Evolutionary conservation across 2,797 vertebrate species (phyloP).

Genomic region (Ciconia nigra): DNA sequence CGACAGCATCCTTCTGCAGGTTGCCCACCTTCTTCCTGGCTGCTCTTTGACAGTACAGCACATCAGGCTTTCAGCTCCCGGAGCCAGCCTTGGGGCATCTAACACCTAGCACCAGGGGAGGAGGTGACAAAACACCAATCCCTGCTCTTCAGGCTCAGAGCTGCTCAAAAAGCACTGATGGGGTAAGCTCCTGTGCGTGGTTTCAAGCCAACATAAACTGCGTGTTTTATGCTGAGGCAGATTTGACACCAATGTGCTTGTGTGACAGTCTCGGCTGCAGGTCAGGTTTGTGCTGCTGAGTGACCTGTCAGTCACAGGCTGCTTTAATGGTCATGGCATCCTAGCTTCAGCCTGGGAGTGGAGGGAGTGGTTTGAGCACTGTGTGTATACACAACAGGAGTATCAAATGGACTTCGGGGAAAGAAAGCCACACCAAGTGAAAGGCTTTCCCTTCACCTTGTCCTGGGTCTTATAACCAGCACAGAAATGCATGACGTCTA

Average conservation of each 20-base stretch:
- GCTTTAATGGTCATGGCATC: neutral
- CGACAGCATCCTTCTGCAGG: neutral
- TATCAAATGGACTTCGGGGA: rapidly evolving
- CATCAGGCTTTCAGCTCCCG: neutral
- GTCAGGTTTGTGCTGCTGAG: neutral
- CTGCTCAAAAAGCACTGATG: neutral
- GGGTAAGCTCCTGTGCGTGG: rapidly evolving
- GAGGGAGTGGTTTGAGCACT: neutral
- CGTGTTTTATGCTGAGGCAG: rapidly evolving
- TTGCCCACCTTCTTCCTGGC: neutral
- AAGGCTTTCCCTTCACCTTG: neutral
- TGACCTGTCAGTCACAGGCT: neutral
- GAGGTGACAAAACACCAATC: neutral
- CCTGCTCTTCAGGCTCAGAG: neutral
- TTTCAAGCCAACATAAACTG: neutral
- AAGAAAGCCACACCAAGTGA: neutral
- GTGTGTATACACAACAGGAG: neutral
- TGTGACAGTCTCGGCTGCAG: neutral
- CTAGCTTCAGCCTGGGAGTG: neutral
- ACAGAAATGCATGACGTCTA: neutral
- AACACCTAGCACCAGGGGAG: neutral
- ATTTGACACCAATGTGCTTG: neutral
- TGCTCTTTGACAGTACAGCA: neutral
- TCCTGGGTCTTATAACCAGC: neutral
- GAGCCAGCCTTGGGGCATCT: neutral